A percentile compares a stretch with the other conserved stretches of the same genome.
These are phyloP conservation scores for Resseliella maxima DNA, from an alignment of 2,888 invertebrate species.

Conservation along the genomic window DNA sequence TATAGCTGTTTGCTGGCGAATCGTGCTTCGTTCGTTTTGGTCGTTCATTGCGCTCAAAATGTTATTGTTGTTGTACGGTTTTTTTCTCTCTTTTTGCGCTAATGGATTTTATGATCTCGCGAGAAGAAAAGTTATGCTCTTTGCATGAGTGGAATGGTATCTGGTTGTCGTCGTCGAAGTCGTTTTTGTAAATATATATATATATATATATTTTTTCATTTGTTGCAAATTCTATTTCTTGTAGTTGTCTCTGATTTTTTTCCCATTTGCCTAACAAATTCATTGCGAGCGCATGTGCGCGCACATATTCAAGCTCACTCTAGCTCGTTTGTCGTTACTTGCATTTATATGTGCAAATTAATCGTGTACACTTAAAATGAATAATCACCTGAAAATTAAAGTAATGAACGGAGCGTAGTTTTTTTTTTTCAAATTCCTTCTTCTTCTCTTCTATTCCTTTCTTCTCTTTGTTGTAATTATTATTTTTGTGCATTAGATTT, in stretches of 20 bases:
- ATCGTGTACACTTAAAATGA: constrained; percentile 55
- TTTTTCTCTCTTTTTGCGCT: neutral
- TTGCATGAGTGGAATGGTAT: constrained; percentile 5
- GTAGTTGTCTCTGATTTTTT: neutral
- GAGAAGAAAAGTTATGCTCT: constrained; percentile 31
- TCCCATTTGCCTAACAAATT: neutral
- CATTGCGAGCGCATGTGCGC: neutral
- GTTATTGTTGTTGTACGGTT: too few relatives aligned
- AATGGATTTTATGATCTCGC: constrained; percentile 53
- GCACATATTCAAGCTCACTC: neutral
- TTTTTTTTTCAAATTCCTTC: neutral
- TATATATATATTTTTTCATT: too few relatives aligned
- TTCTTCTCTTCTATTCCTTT: neutral
- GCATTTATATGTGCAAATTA: constrained; percentile 54
- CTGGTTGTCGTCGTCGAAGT: neutral
- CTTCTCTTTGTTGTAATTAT: constrained; percentile 55
- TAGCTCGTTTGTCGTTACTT: constrained; percentile 47
- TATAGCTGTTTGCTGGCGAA: neutral
- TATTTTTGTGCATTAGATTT: constrained; percentile 18
- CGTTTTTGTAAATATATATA: too few relatives aligned
- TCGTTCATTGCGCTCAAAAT: neutral
- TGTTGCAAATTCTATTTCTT: constrained; percentile 1
- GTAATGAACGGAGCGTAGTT: constrained; percentile 13
- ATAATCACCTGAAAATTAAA: constrained; percentile 55
- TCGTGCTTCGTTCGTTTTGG: neutral